phyloP scores from a whole-genome alignment of 2,797 vertebrate species.

The Takifugu ocellatus region DNA sequence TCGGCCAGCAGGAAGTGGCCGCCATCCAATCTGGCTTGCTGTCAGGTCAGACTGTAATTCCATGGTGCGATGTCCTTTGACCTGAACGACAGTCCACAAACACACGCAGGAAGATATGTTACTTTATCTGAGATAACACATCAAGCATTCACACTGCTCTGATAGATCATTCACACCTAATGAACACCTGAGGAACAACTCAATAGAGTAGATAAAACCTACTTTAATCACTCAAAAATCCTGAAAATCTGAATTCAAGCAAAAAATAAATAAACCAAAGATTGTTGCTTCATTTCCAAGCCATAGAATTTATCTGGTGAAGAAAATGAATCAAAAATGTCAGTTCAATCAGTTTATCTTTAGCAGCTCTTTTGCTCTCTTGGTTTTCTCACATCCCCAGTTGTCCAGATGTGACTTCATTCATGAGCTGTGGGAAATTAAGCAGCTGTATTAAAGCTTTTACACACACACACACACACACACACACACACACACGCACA shows the following conservation, averaged over 20 bases:
- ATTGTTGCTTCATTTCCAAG: too few species aligned
- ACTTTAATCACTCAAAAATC: too few species aligned
- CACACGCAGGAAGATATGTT: neutral
- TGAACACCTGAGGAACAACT: too few species aligned
- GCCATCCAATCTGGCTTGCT: slow-evolving; percentile 27
- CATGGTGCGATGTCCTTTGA: slow-evolving; percentile 26
- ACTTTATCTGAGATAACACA: neutral
- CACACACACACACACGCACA: slow-evolving; percentile 5
- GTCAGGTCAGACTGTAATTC: slow-evolving; percentile 35
- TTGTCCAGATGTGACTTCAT: slow-evolving; percentile 42
- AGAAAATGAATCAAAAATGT: too few species aligned
- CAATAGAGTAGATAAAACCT: too few species aligned
- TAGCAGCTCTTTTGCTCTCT: neutral
- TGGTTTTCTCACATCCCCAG: slow-evolving; percentile 27
- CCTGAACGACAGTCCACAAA: slow-evolving; percentile 9
- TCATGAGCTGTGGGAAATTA: slow-evolving; percentile 31
- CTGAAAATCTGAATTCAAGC: too few species aligned
- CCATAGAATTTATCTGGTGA: too few species aligned
- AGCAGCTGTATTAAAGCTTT: slow-evolving; percentile 3
- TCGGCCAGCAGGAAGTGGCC: slow-evolving; percentile 26
- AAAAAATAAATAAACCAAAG: too few species aligned
- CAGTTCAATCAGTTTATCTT: too few species aligned
- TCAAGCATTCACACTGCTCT: neutral
- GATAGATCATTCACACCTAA: neutral
- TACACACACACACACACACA: slow-evolving; percentile 1